Conservation (phyloP, 1,140 invertebrate species). For the Hylyphantes graminicola region DNA sequence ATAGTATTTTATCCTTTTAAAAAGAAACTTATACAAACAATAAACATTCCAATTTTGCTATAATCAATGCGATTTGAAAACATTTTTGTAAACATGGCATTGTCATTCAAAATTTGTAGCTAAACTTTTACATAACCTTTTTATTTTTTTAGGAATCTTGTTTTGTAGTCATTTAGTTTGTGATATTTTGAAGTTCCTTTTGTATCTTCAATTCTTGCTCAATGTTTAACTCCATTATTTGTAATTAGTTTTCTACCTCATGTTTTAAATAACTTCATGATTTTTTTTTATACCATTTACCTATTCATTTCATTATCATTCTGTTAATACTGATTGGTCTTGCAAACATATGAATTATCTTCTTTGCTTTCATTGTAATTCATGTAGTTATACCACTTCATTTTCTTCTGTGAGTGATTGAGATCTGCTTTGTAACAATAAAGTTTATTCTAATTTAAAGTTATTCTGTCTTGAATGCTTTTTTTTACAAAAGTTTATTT, state of each 20-base stretch:
- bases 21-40: neutral
- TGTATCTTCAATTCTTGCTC: slow-evolving; percentile 30
- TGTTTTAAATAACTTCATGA: slow-evolving; percentile 22
- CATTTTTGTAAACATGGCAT: slow-evolving; percentile 25
- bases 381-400: slow-evolving; percentile 31
- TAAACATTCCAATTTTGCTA: slow-evolving; percentile 51
- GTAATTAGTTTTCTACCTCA: slow-evolving; percentile 54
- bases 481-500: neutral
- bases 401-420: slow-evolving; percentile 39
- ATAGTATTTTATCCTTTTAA: slow-evolving; percentile 41
- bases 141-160: slow-evolving; percentile 37
- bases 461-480: neutral
- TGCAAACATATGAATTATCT: no score
- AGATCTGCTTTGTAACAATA: slow-evolving; percentile 53
- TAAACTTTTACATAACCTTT: slow-evolving; percentile 31
- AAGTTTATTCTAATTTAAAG: slow-evolving; percentile 52
- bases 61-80: slow-evolving; percentile 15
- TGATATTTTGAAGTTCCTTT: slow-evolving; percentile 60
- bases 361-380: slow-evolving; percentile 46
- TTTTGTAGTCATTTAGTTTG: slow-evolving; percentile 53
- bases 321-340: no score
- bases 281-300: slow-evolving; percentile 29
- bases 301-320: no score
- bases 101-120: slow-evolving; percentile 34
- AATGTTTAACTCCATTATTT: slow-evolving; percentile 43